A percentile compares a stretch with the other conserved stretches of the same genome.
These are phyloP conservation scores for Bombylius discolor DNA, from an alignment of 2,888 invertebrate genomes.

Conservation along the genomic window DNA sequence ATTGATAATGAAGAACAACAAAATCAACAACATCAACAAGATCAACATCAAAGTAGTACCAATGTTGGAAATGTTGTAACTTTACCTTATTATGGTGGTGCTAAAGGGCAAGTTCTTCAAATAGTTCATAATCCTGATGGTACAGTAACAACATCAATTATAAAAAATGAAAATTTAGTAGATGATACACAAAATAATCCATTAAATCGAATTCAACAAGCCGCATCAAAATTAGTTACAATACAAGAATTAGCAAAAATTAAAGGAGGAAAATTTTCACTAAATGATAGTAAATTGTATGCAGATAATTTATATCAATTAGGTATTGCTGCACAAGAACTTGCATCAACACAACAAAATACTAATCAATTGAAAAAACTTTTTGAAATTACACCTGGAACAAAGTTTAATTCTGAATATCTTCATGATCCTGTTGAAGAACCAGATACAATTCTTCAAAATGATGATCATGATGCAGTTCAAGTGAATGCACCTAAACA, in stretches of 20 bases:
- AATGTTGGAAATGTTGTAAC: background rate
- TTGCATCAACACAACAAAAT: conserved; percentile 41
- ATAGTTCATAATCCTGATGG: conserved; percentile 44
- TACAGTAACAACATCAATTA: conserved; percentile 37
- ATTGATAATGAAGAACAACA: background rate
- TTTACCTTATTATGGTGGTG: conserved; percentile 59
- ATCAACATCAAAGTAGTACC: background rate
- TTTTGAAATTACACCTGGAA: conserved; percentile 23
- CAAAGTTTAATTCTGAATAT: conserved; percentile 16
- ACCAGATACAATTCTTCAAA: conserved; percentile 26
- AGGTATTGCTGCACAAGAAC: conserved; percentile 44
- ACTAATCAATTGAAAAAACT: conserved; percentile 42
- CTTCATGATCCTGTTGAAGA: conserved; percentile 27
- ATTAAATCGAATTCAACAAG: conserved; percentile 38
- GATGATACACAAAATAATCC: conserved; percentile 14
- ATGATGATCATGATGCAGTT: conserved; percentile 30
- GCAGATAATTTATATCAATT: conserved; percentile 43
- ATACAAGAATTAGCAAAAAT: conserved; percentile 49
- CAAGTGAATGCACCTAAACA: conserved; percentile 42
- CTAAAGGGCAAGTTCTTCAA: conserved; percentile 53
- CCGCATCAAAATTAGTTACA: conserved; percentile 45
- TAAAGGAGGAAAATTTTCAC: conserved; percentile 40
- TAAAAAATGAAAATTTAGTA: conserved; percentile 23
- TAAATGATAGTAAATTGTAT: conserved; percentile 43
- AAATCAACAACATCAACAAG: background rate